Base-by-base conservation (phyloP, 2,888 invertebrate species). In the Eilema sororculum region DNA sequence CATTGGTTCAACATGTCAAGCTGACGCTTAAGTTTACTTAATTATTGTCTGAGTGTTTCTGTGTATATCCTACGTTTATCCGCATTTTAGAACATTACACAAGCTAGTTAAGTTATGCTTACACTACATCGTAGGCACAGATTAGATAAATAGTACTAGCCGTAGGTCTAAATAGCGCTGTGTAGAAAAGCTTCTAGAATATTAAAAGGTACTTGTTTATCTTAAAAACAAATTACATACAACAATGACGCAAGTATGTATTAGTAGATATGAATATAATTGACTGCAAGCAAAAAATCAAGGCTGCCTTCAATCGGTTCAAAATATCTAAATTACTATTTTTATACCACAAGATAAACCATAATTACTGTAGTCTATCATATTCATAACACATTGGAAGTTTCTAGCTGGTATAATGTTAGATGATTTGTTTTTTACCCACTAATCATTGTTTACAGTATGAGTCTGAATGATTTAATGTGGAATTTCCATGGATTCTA, bases 331-430 rank as follows among this genome's bases (percentile, higher is more conserved):
- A n/a, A n/a, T 52, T 52, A n/a, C n/a, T 52, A 9, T 9, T 52
- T n/a, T 52, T 52, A 41, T n/a, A 52, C n/a, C 52, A 52, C n/a
- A n/a, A 52, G n/a, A 52, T 52, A n/a, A n/a, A 52, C 52, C 52
- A 52, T 52, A 52, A 52, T 52, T 52, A n/a, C n/a, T 52, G 9
- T 52, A 52, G 52, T n/a, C n/a, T 52, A 52, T 9, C 20, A 9
- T n/a, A 52, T n/a, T 9, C 20, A 9, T n/a, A 52, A n/a, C 20
- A n/a, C 52, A 52, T 52, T 52, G 52, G 46, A 52, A 52, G 52
- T 52, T 52, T n/a, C n/a, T 2, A 52, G 52, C n/a, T 0, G n/a
- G 52, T 52, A n/a, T n/a, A 52, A 52, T 41, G 41, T 52, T 52
- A 9, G 52, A 9, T n/a, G 52, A 2, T 52, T 20, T 20, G 46